These are phyloP conservation scores for Cnemophilus loriae DNA, from an alignment of 2,113 vertebrate genomes.

Conservation along the genomic window DNA sequence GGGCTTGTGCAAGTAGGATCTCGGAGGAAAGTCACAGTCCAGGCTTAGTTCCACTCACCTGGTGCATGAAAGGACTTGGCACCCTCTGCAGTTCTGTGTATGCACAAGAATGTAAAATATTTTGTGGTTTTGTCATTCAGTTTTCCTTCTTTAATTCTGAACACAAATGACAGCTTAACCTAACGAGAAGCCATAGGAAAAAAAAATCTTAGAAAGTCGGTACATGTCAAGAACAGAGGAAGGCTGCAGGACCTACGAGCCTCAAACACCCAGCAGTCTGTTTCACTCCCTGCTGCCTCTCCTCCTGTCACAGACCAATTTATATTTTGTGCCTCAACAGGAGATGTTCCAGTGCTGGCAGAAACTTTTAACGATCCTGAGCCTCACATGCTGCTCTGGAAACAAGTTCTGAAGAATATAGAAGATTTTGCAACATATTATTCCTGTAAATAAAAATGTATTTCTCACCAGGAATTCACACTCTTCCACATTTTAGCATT, in stretches of 20 bases:
- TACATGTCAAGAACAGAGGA: not conserved
- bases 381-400: not conserved
- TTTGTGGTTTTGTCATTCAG: not conserved
- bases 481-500: not conserved
- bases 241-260: not conserved
- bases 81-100: not conserved
- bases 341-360: not conserved
- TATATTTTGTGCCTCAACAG: not conserved
- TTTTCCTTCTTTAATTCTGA: not conserved
- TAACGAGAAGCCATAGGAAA: not conserved
- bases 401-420: not conserved
- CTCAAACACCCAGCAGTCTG: not conserved
- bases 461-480: not conserved
- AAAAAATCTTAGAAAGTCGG: not conserved
- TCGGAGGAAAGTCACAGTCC: not conserved
- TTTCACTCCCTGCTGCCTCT: slow-evolving; percentile 14
- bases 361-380: slow-evolving; percentile 7
- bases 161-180: not conserved
- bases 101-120: not conserved
- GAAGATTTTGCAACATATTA: not conserved
- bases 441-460: not conserved
- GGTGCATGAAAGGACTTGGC: not conserved
- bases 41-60: not conserved
- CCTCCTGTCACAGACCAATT: not conserved
- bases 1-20: not conserved